phyloP scores from a whole-genome alignment of 1,140 invertebrate genomes.

The Pseudobourletiella spinata region DNA sequence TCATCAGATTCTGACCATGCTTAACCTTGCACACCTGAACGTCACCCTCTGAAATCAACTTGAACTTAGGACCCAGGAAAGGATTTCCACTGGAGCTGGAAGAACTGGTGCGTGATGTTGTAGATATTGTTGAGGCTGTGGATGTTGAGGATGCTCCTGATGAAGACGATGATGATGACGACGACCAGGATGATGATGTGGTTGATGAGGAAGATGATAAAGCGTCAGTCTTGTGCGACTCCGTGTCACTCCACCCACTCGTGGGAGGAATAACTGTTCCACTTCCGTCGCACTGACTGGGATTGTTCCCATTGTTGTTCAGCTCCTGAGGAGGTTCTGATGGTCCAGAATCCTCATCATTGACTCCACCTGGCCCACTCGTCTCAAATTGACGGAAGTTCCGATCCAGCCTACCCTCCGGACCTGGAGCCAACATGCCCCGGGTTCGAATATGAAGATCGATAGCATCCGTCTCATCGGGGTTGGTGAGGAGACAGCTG shows the following conservation, averaged over 20 bases:
- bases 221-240: neutral
- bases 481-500: constrained; percentile 17
- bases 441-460: neutral
- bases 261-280: neutral
- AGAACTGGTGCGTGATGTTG: no score
- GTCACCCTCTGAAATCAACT: constrained; percentile 64
- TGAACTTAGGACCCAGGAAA: constrained; percentile 54
- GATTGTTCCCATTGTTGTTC: neutral
- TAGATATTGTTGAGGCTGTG: no score
- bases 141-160: neutral
- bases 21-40: constrained; percentile 69
- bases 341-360: neutral
- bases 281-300: neutral
- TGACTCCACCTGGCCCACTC: neutral
- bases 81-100: neutral
- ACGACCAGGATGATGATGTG: neutral
- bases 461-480: neutral
- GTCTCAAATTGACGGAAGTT: neutral
- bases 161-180: neutral
- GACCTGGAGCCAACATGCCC: neutral
- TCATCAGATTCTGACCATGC: constrained; percentile 66
- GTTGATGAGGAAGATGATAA: neutral
- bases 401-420: neutral
- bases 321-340: neutral
- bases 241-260: no score